phyloP scores from a whole-genome alignment of 2,113 vertebrate species.

The Clarias gariepinus region DNA sequence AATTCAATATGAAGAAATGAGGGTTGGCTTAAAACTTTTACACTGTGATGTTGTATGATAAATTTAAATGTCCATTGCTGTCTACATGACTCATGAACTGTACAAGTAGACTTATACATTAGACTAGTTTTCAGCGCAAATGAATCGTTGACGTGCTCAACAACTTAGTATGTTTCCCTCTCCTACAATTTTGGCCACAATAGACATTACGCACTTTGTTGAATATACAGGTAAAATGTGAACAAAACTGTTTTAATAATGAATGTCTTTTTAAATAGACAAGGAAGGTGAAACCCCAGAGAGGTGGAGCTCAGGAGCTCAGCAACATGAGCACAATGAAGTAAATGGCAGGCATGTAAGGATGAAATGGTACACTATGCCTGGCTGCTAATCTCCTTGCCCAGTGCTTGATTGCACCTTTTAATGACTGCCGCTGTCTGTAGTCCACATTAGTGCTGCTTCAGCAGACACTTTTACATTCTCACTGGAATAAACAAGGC shows the following conservation, averaged over 20 bases:
- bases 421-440: constrained; percentile 42
- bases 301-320: background rate
- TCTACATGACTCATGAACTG: background rate
- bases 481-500: constrained; percentile 19
- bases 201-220: background rate
- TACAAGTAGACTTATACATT: background rate
- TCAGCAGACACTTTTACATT: constrained; percentile 10
- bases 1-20: no score
- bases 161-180: background rate
- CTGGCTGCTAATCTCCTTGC: constrained; percentile 24
- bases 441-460: constrained; percentile 11
- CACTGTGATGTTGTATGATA: background rate
- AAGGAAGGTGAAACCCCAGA: background rate
- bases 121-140: background rate
- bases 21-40: no score
- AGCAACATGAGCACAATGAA: background rate
- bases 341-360: constrained; percentile 5
- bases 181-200: background rate
- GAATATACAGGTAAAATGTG: background rate
- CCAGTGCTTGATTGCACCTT: constrained; percentile 36
- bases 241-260: background rate
- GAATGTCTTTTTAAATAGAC: background rate
- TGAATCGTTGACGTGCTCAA: background rate
- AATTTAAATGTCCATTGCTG: background rate
- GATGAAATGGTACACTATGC: constrained; percentile 9